Percentiles rank a stretch among this genome's conserved stretches.
Evolutionary conservation across 2,888 invertebrate genomes (phyloP).

Genomic region (Andrena trimmerana): DNA sequence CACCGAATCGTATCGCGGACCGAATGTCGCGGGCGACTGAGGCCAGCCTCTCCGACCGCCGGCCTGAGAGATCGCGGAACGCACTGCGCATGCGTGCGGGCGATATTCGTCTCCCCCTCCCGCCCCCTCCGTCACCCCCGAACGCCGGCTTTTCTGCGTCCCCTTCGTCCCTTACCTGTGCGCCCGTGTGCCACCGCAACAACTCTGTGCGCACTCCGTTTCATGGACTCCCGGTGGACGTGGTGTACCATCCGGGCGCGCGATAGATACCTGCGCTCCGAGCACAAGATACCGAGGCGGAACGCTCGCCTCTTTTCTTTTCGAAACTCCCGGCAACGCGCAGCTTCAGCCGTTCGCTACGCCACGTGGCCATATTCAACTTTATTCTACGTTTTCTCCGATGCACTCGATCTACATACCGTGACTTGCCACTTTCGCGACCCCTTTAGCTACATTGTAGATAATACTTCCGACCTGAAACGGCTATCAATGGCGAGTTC

Average conservation of each 20-base stretch:
- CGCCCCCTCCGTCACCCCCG: slow-evolving; percentile 55
- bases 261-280: neutral
- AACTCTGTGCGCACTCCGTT: slow-evolving; percentile 53
- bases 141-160: slow-evolving; percentile 50
- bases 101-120: slow-evolving; percentile 74
- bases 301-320: neutral
- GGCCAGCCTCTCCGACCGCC: slow-evolving; percentile 78
- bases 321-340: too few relatives aligned
- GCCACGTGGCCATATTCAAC: neutral
- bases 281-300: neutral
- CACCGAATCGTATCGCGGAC: slow-evolving; percentile 82
- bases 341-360: too few relatives aligned
- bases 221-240: slow-evolving; percentile 39
- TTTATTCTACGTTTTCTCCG: neutral
- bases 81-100: slow-evolving; percentile 82
- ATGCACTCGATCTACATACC: too few relatives aligned
- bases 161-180: slow-evolving; percentile 62
- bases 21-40: slow-evolving; percentile 85
- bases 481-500: neutral
- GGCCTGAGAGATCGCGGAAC: slow-evolving; percentile 79
- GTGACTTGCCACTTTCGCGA: neutral
- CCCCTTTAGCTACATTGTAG: neutral
- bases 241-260: slow-evolving; percentile 21
- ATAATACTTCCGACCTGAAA: neutral
- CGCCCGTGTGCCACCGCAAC: slow-evolving; percentile 46